These are phyloP conservation scores for Drosophila kanapiae DNA, from an alignment of 1,140 invertebrate species.

Conservation along the genomic window DNA sequence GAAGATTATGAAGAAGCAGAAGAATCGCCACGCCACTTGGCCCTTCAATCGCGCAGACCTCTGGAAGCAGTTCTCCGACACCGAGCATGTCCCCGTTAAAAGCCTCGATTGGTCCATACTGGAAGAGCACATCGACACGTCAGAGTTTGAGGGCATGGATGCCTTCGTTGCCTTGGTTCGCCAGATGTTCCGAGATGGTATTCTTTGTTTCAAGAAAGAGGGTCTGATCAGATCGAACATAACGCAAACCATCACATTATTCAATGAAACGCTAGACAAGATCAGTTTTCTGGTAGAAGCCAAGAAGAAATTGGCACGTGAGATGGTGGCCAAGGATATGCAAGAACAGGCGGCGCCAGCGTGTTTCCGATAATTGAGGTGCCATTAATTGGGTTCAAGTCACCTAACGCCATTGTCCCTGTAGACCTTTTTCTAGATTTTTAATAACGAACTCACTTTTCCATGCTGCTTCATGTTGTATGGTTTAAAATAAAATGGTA, in stretches of 20 bases:
- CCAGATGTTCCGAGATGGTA: background rate
- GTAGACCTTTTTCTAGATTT: too few relatives aligned
- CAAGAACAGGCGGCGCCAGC: background rate
- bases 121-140: background rate
- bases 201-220: background rate
- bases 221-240: background rate
- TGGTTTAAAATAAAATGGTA: too few relatives aligned
- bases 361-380: rapidly evolving
- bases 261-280: background rate
- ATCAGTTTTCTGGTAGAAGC: background rate
- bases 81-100: background rate
- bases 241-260: background rate
- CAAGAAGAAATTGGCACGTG: background rate
- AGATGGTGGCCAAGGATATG: background rate
- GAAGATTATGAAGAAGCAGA: background rate
- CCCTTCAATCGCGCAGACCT: conserved; percentile 9
- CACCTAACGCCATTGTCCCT: too few relatives aligned
- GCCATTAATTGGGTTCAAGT: background rate
- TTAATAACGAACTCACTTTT: too few relatives aligned
- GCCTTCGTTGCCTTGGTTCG: background rate
- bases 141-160: background rate
- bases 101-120: background rate
- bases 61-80: background rate
- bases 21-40: background rate
- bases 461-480: too few relatives aligned